phyloP scores from a whole-genome alignment of 2,888 invertebrate species.

The Drosophila glabriapex region DNA sequence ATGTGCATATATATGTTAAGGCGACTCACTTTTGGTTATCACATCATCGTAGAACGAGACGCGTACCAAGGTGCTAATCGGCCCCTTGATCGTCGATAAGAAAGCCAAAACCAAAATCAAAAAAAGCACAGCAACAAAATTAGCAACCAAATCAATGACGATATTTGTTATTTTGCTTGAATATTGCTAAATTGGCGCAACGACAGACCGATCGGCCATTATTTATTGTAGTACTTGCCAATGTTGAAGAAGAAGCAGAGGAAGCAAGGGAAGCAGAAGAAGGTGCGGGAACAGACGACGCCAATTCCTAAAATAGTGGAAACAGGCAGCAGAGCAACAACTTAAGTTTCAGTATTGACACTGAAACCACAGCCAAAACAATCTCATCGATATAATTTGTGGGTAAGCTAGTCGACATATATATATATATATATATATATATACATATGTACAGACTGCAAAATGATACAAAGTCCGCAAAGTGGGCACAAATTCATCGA shows the following conservation, averaged over 20 bases:
- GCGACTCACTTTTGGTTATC: constrained; percentile 11
- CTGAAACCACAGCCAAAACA: constrained; percentile 29
- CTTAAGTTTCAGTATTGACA: constrained; percentile 46
- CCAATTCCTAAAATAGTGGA: constrained; percentile 33
- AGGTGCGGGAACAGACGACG: not conserved
- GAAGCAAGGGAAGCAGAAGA: not conserved
- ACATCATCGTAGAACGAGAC: not conserved
- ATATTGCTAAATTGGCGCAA: constrained; percentile 37
- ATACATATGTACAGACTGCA: not conserved
- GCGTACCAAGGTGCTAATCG: constrained; percentile 56
- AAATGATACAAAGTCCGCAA: constrained; percentile 49
- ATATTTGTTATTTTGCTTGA: constrained; percentile 35
- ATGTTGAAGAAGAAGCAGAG: not conserved
- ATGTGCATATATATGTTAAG: not conserved
- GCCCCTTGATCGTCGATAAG: constrained; percentile 40
- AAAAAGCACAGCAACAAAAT: constrained; percentile 20
- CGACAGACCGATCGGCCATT: constrained; percentile 9
- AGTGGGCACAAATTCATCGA: constrained; percentile 23
- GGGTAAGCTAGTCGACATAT: constrained; percentile 24
- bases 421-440: not conserved
- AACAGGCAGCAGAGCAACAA: constrained; percentile 19
- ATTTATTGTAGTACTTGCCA: not conserved
- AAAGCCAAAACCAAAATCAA: constrained; percentile 14
- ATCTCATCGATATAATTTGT: constrained; percentile 40
- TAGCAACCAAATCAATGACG: constrained; percentile 52